Percentiles rank a stretch among this genome's conserved stretches.
These are phyloP conservation scores for Bradypodion pumilum DNA, from an alignment of 2,797 vertebrate genomes.

Conservation along the genomic window DNA sequence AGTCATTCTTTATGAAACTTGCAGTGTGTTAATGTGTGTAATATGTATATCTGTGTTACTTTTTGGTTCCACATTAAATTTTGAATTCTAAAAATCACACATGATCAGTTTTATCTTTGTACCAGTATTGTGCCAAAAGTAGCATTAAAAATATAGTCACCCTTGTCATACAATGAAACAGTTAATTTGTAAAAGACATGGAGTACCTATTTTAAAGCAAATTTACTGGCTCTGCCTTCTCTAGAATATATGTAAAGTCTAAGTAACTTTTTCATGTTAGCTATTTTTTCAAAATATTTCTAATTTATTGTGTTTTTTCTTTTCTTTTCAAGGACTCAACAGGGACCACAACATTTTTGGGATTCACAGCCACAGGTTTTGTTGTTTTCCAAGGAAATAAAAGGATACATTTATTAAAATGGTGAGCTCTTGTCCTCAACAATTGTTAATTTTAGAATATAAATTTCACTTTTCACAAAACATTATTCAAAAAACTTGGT, in stretches of 20 bases:
- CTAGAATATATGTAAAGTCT: neutral
- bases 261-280: neutral
- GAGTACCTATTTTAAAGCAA: neutral
- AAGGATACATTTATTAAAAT: slow-evolving; percentile 96
- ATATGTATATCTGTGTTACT: no score
- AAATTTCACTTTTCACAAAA: slow-evolving; percentile 15
- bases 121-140: neutral
- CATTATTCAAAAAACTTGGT: neutral
- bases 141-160: neutral
- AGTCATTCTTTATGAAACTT: neutral
- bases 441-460: neutral
- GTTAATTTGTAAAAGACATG: neutral
- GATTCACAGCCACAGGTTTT: slow-evolving; percentile 95
- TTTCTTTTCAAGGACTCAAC: slow-evolving; percentile 87
- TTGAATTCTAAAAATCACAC: neutral
- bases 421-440: slow-evolving; percentile 78
- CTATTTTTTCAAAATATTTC: neutral
- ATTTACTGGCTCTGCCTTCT: neutral
- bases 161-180: no score
- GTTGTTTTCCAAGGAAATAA: slow-evolving; percentile 99
- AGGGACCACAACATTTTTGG: slow-evolving; percentile 93
- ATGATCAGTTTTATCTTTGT: neutral
- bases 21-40: neutral
- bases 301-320: slow-evolving; percentile 16
- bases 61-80: neutral